A percentile compares a stretch with the other conserved stretches of the same genome.
These are phyloP conservation scores for Pelobates cultripes DNA, from an alignment of 2,797 vertebrate species.

Conservation along the genomic window DNA sequence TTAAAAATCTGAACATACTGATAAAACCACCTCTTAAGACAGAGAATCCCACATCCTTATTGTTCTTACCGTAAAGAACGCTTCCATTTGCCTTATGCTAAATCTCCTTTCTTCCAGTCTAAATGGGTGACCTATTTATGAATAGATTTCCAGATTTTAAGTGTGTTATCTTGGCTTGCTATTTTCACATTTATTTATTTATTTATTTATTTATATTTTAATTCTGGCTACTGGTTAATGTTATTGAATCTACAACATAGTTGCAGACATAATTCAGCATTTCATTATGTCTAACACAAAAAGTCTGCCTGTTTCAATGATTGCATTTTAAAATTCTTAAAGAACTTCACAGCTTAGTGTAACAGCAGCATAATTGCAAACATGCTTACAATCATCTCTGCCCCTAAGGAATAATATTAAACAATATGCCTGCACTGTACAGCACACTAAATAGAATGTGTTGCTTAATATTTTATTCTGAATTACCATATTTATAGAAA, in stretches of 20 bases:
- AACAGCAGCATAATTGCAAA: conserved; percentile 7
- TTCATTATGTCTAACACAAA: neutral
- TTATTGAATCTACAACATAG: neutral
- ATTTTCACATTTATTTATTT: neutral
- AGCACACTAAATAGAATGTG: neutral
- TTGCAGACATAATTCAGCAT: neutral
- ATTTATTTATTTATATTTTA: neutral
- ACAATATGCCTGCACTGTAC: neutral
- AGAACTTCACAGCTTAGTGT: neutral
- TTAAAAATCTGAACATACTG: too few species aligned
- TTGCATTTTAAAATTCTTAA: conserved; percentile 11
- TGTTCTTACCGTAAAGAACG: too few species aligned
- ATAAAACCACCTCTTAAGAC: too few species aligned
- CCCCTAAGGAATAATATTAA: conserved; percentile 2
- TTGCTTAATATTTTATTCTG: neutral
- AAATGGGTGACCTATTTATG: too few species aligned
- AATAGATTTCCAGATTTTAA: too few species aligned
- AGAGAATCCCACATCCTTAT: too few species aligned
- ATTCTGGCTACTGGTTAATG: neutral
- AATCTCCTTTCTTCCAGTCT: too few species aligned
- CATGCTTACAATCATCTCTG: neutral
- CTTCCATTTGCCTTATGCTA: too few species aligned
- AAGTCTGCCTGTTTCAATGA: neutral
- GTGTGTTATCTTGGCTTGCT: neutral
- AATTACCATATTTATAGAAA: conserved; percentile 14